These are phyloP conservation scores for Limenitis camilla DNA, from an alignment of 2,888 invertebrate species.

Conservation along the genomic window DNA sequence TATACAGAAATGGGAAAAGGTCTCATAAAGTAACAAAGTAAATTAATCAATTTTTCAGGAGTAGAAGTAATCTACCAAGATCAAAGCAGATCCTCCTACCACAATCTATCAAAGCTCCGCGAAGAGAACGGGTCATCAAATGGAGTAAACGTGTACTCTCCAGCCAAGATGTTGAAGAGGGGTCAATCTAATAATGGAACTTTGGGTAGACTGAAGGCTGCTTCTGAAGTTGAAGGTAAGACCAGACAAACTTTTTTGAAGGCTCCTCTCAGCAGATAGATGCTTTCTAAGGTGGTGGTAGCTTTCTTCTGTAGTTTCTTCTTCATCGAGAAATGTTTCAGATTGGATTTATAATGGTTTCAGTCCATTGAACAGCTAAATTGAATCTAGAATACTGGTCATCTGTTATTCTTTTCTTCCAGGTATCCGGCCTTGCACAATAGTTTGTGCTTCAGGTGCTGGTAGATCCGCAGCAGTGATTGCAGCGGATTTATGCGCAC, in stretches of 20 bases:
- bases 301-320: background rate
- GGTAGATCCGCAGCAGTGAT: conserved; percentile 91
- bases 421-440: conserved; percentile 81
- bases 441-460: conserved; percentile 92
- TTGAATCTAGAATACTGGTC: background rate
- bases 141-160: conserved; percentile 64
- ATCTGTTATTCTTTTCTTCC: conserved; percentile 32
- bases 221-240: conserved; percentile 56
- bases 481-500: conserved; percentile 89
- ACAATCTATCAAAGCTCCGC: conserved; percentile 54
- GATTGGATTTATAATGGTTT: too few relatives aligned
- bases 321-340: too few relatives aligned
- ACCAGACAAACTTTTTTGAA: background rate
- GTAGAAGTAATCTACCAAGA: conserved; percentile 68
- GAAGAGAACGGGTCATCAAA: conserved; percentile 54
- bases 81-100: conserved; percentile 58
- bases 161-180: conserved; percentile 49
- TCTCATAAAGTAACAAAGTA: too few relatives aligned
- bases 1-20: too few relatives aligned
- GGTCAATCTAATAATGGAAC: conserved; percentile 50
- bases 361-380: background rate
- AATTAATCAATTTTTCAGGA: conserved; percentile 41
- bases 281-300: background rate
- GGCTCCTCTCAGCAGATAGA: background rate
- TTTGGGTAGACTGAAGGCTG: conserved; percentile 58